Base-by-base conservation (phyloP, 2,888 invertebrate species). In the Folsomia manolachei region DNA sequence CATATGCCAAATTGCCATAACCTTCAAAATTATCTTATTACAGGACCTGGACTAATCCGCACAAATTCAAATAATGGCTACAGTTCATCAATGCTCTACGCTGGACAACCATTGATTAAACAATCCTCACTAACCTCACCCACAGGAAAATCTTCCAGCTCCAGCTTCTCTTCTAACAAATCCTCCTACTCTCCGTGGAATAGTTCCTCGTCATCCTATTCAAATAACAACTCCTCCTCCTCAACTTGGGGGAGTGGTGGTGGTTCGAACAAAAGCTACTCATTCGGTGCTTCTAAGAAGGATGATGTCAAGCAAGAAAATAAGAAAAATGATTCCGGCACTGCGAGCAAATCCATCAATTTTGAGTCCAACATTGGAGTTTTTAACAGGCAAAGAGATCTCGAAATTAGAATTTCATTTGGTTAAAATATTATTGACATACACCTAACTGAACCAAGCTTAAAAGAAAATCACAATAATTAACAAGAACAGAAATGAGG, bases 331-430 rank as follows among this genome's bases (percentile, higher is more conserved):
- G 63, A 63, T 27, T 25, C 65, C 9, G 19, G 24, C 4, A n/a
- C 23, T 9, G 56, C 24, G 1, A 27, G 65, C 52, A 74, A 69
- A 2, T 69, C 71, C 60, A 71, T 76, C 61, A 76, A 73, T 60
- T 78, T 80, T 19, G 80, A 80, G 60, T 77, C 80, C 11, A 77
- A 80, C 70, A 80, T 80, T 51, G 76, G 79, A 14, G 78, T 78
- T 2, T 72, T 79, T 25, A 80, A 80, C 68, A 79, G 80, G 25
- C 80, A 80, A 60, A 71, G 79, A 23, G 80, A 80, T 69, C 73
- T 80, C 70, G 80, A 80, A 71, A 80, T 80, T 60, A 72, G 79
- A 69, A 76, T 80, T 71, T 80, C 77, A 51, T 80, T 74, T 27
- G 63, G 63, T n/a, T 63, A 63, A 56, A 56, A 56, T 19, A 56